A percentile compares a stretch with the other conserved stretches of the same genome.
Evolutionary conservation across 2,797 vertebrate species (phyloP).

Genomic region (Pangasius djambal): DNA sequence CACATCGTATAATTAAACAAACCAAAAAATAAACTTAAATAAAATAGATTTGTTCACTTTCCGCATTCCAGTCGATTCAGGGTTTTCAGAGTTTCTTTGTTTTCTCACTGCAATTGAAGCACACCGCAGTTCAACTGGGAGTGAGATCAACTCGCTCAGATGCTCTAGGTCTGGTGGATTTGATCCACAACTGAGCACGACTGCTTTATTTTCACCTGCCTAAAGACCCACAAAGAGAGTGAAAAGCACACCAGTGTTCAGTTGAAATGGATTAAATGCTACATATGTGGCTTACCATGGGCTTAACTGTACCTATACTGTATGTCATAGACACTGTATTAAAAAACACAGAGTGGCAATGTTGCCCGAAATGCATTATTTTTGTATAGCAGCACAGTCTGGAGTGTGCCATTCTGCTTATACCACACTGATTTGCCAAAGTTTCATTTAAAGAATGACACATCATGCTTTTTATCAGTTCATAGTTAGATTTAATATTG

Average conservation of each 20-base stretch:
- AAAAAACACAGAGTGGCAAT: too few species aligned
- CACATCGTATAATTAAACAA: neutral
- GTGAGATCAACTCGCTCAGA: neutral
- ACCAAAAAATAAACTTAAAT: neutral
- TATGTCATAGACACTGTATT: neutral
- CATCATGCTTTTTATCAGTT: too few species aligned
- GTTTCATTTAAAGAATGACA: too few species aligned
- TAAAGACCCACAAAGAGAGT: neutral
- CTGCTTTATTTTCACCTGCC: neutral
- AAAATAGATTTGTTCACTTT: neutral
- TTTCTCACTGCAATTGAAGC: neutral
- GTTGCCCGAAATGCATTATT: too few species aligned
- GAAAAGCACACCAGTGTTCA: neutral
- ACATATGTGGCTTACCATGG: neutral
- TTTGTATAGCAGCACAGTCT: too few species aligned
- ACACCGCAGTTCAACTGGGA: neutral
- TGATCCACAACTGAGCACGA: neutral
- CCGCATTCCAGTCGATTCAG: neutral
- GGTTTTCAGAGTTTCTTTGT: neutral
- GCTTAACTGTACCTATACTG: neutral
- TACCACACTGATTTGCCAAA: too few species aligned
- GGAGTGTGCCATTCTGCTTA: too few species aligned
- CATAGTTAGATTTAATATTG: too few species aligned
- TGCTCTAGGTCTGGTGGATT: neutral
- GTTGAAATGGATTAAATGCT: neutral